Conservation (phyloP, 2,797 vertebrate genomes). For the Scomberomorus guttatus region DNA sequence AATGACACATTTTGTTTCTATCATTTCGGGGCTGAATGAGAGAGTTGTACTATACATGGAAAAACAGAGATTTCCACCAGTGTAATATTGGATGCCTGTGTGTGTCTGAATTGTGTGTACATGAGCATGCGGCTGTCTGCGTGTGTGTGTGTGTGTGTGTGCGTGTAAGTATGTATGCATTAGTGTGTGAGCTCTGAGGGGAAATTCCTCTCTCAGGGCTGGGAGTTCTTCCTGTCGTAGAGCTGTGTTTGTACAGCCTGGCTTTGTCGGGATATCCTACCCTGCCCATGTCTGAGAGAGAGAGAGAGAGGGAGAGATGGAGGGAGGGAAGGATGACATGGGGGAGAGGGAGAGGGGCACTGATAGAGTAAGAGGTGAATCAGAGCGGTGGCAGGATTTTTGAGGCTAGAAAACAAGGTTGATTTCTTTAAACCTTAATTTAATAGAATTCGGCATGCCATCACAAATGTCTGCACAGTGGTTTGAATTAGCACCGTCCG, state of each 20-base stretch:
- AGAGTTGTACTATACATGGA: conserved; percentile 20
- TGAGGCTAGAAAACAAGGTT: conserved; percentile 32
- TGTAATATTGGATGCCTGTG: conserved; percentile 35
- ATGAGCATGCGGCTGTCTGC: neutral
- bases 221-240: conserved; percentile 87
- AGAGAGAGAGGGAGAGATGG: conserved; percentile 45
- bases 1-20: conserved; percentile 39
- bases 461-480: conserved; percentile 36
- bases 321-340: conserved; percentile 38
- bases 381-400: conserved; percentile 28
- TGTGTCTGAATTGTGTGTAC: conserved; percentile 39
- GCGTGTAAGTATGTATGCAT: conserved; percentile 44
- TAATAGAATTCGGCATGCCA: conserved; percentile 44
- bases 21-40: conserved; percentile 44
- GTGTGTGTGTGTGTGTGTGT: conserved; percentile 19
- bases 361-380: conserved; percentile 11
- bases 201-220: conserved; percentile 87
- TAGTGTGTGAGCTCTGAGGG: conserved; percentile 77
- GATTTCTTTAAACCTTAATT: conserved; percentile 37
- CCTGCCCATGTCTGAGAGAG: conserved; percentile 81
- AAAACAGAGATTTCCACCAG: conserved; percentile 44
- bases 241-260: conserved; percentile 89
- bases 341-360: conserved; percentile 37
- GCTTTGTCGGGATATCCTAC: conserved; percentile 90
- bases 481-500: conserved; percentile 42